Base-by-base conservation (phyloP, 2,888 invertebrate genomes). In the Isotomurus palustris region DNA sequence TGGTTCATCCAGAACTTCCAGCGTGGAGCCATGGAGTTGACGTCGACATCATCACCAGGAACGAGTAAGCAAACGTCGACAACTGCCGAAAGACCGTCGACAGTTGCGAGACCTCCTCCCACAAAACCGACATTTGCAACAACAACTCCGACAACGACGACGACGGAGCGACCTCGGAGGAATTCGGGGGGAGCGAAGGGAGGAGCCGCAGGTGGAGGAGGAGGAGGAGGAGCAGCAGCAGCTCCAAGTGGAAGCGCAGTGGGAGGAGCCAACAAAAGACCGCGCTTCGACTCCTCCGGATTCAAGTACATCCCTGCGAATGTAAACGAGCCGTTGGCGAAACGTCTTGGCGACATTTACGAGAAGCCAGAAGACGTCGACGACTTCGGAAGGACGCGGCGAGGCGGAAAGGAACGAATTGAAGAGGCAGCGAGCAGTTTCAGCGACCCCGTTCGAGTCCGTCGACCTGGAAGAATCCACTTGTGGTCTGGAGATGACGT, bases 311-410 rank as follows among this genome's bases (percentile, higher is more conserved):
- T 62, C 35, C 56, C 62, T 19, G 44, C 43, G 4, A 53, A 56
- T 53, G 56, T 57, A 19, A 38, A 41, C 19, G 43, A 14, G 12
- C 53, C 56, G 32, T 22, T 43, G 21, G 53, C 55, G 17, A 52
- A 56, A 14, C 55, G 53, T 29, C 52, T 53, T 1, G 56, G 55
- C 27, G 62, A 62, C 43, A 62, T 62, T 56, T 62, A 62, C 35
- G 57, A 58, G 21, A 58, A 53, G n/a, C n/a, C n/a, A n/a, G n/a
- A n/a, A 17, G 8, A 10, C 10, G 40, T n/a, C 40, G 8, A 32
- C 32, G n/a, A n/a, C n/a, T n/a, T n/a, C n/a, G n/a, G n/a, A n/a
- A n/a, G n/a, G n/a, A n/a, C n/a, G n/a, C n/a, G n/a, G n/a, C n/a
- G n/a, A n/a, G n/a, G n/a, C n/a, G n/a, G n/a, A n/a, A n/a, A n/a